Conservation (phyloP, 2,797 vertebrate species). For the Enteromius radiatus region DNA sequence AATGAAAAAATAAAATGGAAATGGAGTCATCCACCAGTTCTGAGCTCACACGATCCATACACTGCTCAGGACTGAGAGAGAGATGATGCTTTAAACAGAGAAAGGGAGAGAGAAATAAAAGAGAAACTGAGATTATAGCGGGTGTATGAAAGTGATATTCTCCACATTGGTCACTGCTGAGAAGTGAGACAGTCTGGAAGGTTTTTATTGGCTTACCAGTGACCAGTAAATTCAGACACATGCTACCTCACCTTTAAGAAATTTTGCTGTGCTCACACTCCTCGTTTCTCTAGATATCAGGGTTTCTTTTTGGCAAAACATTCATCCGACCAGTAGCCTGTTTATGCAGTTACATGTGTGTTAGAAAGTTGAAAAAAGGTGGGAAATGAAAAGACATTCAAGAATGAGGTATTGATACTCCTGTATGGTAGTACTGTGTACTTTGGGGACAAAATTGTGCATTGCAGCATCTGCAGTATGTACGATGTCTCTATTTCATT, state of each 20-base stretch:
- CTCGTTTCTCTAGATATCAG: slow-evolving; percentile 15
- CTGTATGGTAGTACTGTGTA: background rate
- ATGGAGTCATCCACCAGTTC: slow-evolving; percentile 30
- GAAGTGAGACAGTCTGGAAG: slow-evolving; percentile 17
- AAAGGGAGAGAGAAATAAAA: slow-evolving; percentile 23
- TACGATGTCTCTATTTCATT: background rate
- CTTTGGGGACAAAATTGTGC: background rate
- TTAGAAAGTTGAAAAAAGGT: background rate
- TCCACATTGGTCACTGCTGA: background rate
- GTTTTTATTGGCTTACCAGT: slow-evolving; percentile 35
- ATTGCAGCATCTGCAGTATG: slow-evolving; percentile 4
- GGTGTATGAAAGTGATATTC: slow-evolving; percentile 25
- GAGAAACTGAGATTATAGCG: slow-evolving; percentile 9
- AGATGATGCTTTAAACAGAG: slow-evolving; percentile 47
- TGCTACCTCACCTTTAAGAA: background rate
- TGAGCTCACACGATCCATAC: slow-evolving; percentile 17
- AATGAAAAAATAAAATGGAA: slow-evolving; percentile 1
- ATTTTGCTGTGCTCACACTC: slow-evolving; percentile 1
- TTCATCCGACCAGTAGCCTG: background rate
- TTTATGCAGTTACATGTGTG: slow-evolving; percentile 6
- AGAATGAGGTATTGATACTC: background rate
- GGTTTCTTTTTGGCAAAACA: slow-evolving; percentile 20
- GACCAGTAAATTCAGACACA: slow-evolving; percentile 28
- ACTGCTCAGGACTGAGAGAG: slow-evolving; percentile 3
- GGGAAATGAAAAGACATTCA: background rate